phyloP scores from a whole-genome alignment of 2,113 vertebrate species.

The Rhea americana region DNA sequence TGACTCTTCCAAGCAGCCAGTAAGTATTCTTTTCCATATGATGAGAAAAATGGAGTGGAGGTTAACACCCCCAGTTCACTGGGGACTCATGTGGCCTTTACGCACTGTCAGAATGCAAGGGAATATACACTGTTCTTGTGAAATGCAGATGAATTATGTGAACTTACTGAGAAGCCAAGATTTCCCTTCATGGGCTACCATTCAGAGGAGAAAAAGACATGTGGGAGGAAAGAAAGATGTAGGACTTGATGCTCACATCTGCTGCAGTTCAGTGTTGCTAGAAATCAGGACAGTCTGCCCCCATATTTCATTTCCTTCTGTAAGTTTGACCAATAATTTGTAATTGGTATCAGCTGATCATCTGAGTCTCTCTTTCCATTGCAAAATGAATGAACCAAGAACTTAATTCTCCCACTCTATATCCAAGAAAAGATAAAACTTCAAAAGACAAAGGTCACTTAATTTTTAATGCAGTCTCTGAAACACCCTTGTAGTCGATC shows the following conservation, averaged over 20 bases:
- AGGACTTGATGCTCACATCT: slow-evolving; percentile 9
- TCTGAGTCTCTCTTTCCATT: neutral
- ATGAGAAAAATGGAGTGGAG: slow-evolving; percentile 39
- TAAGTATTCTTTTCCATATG: slow-evolving; percentile 36
- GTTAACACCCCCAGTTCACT: slow-evolving; percentile 17
- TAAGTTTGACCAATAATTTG: slow-evolving; percentile 58
- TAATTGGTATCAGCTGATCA: slow-evolving; percentile 62
- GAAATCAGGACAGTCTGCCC: slow-evolving; percentile 24
- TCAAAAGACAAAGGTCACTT: slow-evolving; percentile 11
- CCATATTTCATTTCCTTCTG: slow-evolving; percentile 56
- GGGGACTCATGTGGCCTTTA: slow-evolving; percentile 27
- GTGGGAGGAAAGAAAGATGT: slow-evolving; percentile 45
- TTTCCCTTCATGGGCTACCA: slow-evolving; percentile 19
- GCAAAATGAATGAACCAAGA: slow-evolving; percentile 27
- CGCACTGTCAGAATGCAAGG: neutral
- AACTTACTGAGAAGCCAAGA: neutral
- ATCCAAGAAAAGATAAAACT: slow-evolving; percentile 8
- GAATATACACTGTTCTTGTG: slow-evolving; percentile 7
- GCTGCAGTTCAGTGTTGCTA: slow-evolving; percentile 49
- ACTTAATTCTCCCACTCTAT: neutral
- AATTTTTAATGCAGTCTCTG: slow-evolving; percentile 17
- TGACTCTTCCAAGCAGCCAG: slow-evolving; percentile 14
- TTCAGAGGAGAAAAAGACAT: slow-evolving; percentile 29
- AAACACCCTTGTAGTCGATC: neutral
- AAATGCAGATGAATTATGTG: slow-evolving; percentile 19